Base-by-base conservation (phyloP, 2,113 vertebrate genomes). In the Antechinus flavipes region DNA sequence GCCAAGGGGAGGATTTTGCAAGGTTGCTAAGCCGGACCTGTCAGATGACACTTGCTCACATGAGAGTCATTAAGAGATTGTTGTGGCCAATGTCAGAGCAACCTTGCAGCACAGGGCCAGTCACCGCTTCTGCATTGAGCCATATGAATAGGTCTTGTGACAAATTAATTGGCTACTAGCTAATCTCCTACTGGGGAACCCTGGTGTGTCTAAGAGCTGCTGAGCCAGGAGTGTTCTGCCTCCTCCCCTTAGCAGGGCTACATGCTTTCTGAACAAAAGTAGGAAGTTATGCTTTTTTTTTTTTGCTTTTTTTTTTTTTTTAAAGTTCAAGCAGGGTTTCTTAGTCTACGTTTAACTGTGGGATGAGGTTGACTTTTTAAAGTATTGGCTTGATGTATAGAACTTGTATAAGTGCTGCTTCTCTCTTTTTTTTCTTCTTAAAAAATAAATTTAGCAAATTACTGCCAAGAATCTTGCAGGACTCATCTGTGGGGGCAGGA, bases 11-110 rank as follows among this genome's bases (percentile, higher is more conserved):
- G 96, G 90, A n/a, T 96, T 97, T 96, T 96, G 96, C 98, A 98
- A 97, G 98, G 98, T 98, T 99, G 98, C 98, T 98, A 98, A 96
- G 98, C 98, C 98, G 97, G 98, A 97, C 55, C 97, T 97, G 98
- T 99, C 99, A 99, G 98, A 98, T 99, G 98, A 99, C 96, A 93
- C 98, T 98, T 96, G 98, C 98, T 99, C 99, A 99, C 98, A 98
- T 99, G 99, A 99, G 97, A 97, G 94, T 98, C 97, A 98, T 98
- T 98, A 98, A 97, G 96, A 98, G 98, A 97, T 98, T 98, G 98
- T 98, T 97, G 98, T 98, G 98, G 98, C 98, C 98, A 98, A 97
- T 95, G 98, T 98, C 98, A 98, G 97, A 98, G 96, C 98, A 99
- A 98, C 98, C 98, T 98, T 98, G 98, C 98, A 97, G 97, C 97